Evolutionary conservation across 2,888 invertebrate genomes (phyloP).

Genomic region (Tetragnatha montana): DNA sequence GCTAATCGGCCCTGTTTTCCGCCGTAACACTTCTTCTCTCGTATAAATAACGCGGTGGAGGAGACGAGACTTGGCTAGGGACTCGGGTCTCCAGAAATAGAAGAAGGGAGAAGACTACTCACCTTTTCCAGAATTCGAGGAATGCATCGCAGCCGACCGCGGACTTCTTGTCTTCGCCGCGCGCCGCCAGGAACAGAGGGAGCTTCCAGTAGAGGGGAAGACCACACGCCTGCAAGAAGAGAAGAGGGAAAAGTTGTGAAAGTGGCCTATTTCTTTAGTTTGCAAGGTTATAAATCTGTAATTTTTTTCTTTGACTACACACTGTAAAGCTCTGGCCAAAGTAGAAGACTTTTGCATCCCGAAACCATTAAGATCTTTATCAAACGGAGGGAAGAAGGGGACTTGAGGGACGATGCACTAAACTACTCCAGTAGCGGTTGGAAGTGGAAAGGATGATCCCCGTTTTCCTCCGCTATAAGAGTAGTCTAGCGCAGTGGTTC

Average conservation of each 20-base stretch:
- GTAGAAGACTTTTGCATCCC: no score
- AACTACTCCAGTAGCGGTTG: no score
- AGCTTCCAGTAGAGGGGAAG: conserved; percentile 98
- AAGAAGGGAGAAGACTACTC: conserved; percentile 76
- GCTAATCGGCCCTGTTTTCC: conserved; percentile 12
- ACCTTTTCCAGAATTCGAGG: conserved; percentile 95
- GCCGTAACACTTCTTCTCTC: conserved; percentile 26
- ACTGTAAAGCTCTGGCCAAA: no score
- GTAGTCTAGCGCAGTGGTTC: no score
- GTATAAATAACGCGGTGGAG: conserved; percentile 21
- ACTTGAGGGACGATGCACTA: no score
- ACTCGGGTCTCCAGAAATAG: conserved; percentile 45
- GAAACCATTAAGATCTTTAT: no score
- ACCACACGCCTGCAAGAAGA: conserved; percentile 84
- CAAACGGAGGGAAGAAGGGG: no score
- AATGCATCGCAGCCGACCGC: conserved; percentile 88
- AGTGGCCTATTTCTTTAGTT: not conserved
- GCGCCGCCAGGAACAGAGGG: conserved; percentile 91
- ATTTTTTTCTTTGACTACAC: no score
- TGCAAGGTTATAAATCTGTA: no score
- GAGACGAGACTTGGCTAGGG: conserved; percentile 3
- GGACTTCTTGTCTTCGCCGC: conserved; percentile 83
- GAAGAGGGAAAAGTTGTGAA: not conserved
- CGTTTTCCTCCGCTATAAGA: no score
- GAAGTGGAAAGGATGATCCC: no score